Evolutionary conservation across 2,797 vertebrate genomes (phyloP).

Genomic region (Manis pentadactyla): DNA sequence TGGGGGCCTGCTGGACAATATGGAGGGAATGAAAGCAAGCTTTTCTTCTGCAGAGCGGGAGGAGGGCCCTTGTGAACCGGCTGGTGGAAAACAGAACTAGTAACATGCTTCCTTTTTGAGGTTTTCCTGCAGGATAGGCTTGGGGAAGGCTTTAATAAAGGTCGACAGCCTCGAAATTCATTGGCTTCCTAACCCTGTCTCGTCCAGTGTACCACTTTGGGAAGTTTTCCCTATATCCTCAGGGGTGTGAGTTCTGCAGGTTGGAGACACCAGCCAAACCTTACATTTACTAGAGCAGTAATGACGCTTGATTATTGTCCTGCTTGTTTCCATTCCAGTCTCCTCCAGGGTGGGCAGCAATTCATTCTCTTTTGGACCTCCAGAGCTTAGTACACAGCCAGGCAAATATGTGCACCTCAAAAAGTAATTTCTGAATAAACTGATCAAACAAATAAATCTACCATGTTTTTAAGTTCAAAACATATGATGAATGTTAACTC

Average conservation of each 20-base stretch:
- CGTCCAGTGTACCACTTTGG: neutral
- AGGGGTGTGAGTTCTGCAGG: neutral
- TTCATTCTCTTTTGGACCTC: neutral
- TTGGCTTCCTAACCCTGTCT: neutral
- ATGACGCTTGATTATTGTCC: neutral
- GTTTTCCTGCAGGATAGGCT: neutral
- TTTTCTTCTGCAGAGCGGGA: neutral
- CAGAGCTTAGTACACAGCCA: neutral
- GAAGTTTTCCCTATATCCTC: neutral
- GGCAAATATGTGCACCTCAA: neutral
- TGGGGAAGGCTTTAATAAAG: neutral
- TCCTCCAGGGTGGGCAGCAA: neutral
- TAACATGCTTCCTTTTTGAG: neutral
- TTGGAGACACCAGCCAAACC: neutral
- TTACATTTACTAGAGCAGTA: neutral
- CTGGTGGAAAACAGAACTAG: neutral
- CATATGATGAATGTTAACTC: neutral
- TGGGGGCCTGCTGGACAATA: neutral
- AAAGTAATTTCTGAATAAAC: neutral
- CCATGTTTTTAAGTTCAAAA: neutral
- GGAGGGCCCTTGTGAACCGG: neutral
- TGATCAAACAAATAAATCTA: neutral
- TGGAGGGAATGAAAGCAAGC: neutral
- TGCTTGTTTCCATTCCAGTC: neutral
- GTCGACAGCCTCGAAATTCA: neutral